Percentiles rank a stretch among this genome's conserved stretches.
Evolutionary conservation across 2,888 invertebrate genomes (phyloP).

Genomic region (Sarcophaga carnaria): DNA sequence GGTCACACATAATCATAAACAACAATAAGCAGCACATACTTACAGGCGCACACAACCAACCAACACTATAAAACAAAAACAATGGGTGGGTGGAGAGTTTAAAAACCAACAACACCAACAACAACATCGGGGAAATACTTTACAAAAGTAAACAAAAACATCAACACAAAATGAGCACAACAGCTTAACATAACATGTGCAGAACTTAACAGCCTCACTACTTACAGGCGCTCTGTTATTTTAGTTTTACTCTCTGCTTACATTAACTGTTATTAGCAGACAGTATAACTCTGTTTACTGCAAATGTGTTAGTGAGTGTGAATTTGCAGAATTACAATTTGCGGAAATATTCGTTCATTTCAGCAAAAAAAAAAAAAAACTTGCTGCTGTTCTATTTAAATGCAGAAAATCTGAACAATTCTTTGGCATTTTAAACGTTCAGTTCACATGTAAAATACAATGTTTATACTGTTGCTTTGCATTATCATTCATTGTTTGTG

Average conservation of each 20-base stretch:
- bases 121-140: not conserved
- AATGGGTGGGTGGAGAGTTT: slow-evolving; percentile 68
- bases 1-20: not conserved
- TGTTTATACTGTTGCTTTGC: slow-evolving; percentile 18
- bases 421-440: slow-evolving; percentile 12
- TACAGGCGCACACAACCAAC: slow-evolving; percentile 20
- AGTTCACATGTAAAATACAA: not conserved
- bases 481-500: not conserved
- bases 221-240: not conserved
- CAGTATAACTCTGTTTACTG: not conserved
- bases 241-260: not conserved
- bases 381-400: not conserved
- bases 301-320: no score
- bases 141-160: not conserved
- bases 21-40: not conserved
- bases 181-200: slow-evolving; percentile 2
- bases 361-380: no score
- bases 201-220: slow-evolving; percentile 1
- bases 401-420: slow-evolving; percentile 20
- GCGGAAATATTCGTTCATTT: not conserved
- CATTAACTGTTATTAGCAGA: not conserved
- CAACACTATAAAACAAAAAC: slow-evolving; percentile 43
- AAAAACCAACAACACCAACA: slow-evolving; percentile 35
- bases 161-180: slow-evolving; percentile 5
- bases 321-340: not conserved